Base-by-base conservation (phyloP, 1,140 invertebrate species). In the Gryllus bimaculatus region DNA sequence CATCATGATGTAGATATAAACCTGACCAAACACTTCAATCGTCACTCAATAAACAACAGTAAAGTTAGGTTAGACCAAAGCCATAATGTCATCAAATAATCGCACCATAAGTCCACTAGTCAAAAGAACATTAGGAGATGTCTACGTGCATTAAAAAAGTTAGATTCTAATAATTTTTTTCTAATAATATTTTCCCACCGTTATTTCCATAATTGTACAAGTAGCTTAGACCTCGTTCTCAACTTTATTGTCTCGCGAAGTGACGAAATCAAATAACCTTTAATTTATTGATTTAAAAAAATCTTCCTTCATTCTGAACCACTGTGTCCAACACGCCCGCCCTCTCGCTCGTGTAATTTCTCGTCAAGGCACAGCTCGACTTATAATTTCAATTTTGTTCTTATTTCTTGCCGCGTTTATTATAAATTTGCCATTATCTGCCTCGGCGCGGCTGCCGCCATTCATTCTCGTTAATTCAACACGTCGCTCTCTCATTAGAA, bases 331-430 rank as follows among this genome's bases (percentile, higher is more conserved):
- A 66, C 54, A 13, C 54, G 10, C 54, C 54, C 2, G 54, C 2
- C 18, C 18, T 18, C 54, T 66, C 10, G 10, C 10, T 66, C 2
- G 54, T 66, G 54, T 66, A 66, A 66, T 66, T 66, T 3, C 54
- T 66, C 54, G 54, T 18, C 54, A 7, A 18, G 54, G 54, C 54
- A 18, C 54, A 66, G 54, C 54, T 66, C 54, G 54, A 66, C 54
- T 66, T 66, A 66, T 66, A 66, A 66, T 66, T 66, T 66, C 54
- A 66, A 66, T 66, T 66, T 66, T 66, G 54, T 66, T 66, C 54
- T 66, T 66, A 66, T 66, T 66, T 66, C 54, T 13, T 7, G 18
- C 54, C 0, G 54, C 54, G 54, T 66, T 66, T 66, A 66, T 66
- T 66, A 66, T 66, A 66, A 66, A 66, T 66, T 66, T 66, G 7